These are phyloP conservation scores for Stegana nigrithorax DNA, from an alignment of 2,888 invertebrate species.

Conservation along the genomic window DNA sequence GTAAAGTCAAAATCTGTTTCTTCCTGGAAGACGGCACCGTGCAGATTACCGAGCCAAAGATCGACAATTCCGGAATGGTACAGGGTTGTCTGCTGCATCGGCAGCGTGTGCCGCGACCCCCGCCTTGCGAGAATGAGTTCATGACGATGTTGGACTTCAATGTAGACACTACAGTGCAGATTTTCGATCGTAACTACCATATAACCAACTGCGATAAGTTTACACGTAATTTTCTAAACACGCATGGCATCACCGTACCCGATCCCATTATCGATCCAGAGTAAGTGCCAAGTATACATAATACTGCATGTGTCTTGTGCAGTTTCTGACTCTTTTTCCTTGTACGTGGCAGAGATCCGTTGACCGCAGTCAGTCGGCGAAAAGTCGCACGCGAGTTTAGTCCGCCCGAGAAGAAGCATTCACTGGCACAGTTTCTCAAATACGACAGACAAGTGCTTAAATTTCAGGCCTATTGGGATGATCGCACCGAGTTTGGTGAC, in stretches of 20 bases:
- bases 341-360: too few relatives aligned
- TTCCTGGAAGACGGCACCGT: constrained; percentile 93
- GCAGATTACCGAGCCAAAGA: constrained; percentile 84
- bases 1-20: constrained; percentile 85
- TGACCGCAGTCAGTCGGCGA: too few relatives aligned
- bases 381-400: too few relatives aligned
- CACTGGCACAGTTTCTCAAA: constrained; percentile 84
- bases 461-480: constrained; percentile 94
- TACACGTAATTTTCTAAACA: constrained; percentile 85
- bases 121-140: constrained; percentile 79
- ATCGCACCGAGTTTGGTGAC: constrained; percentile 82
- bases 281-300: too few relatives aligned
- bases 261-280: constrained; percentile 75
- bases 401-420: constrained; percentile 71
- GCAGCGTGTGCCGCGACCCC: constrained; percentile 83
- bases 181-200: constrained; percentile 86
- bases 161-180: constrained; percentile 81
- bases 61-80: constrained; percentile 84
- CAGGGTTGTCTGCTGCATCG: constrained; percentile 87
- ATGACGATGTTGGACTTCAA: constrained; percentile 89
- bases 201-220: constrained; percentile 89
- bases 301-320: too few relatives aligned
- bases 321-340: too few relatives aligned
- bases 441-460: constrained; percentile 81
- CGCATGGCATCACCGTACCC: constrained; percentile 85